Percentiles rank a stretch among this genome's conserved stretches.
Evolutionary conservation across 2,113 vertebrate species (phyloP).

Genomic region (Pachycephala philippinensis): DNA sequence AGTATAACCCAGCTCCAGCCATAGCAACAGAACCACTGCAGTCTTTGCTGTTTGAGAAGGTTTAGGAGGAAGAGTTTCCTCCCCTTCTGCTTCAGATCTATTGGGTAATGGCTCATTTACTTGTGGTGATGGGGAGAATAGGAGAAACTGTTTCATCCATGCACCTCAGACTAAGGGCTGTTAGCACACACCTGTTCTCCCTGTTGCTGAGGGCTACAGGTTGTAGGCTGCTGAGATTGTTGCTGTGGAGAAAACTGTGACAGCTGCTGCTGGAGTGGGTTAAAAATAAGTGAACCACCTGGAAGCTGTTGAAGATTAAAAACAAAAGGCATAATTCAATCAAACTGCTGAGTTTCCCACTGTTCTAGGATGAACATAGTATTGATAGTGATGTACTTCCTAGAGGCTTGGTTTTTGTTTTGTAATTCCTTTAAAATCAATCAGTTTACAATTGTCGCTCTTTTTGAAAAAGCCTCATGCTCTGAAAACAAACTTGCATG

Average conservation of each 20-base stretch:
- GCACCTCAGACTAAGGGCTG: not conserved
- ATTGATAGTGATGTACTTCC: not conserved
- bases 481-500: not conserved
- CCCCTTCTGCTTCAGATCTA: not conserved
- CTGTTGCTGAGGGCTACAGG: conserved; percentile 81
- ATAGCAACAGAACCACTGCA: not conserved
- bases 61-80: not conserved
- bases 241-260: conserved; percentile 82
- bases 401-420: not conserved
- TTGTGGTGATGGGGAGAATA: not conserved
- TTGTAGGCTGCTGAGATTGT: conserved; percentile 73
- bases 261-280: conserved; percentile 79
- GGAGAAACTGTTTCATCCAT: not conserved
- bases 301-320: conserved; percentile 77
- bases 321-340: not conserved
- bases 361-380: not conserved
- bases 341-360: not conserved
- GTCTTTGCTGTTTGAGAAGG: not conserved
- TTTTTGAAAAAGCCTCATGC: not conserved
- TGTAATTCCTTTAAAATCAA: not conserved
- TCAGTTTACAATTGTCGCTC: not conserved
- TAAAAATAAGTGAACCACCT: conserved; percentile 85
- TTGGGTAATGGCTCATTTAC: not conserved
- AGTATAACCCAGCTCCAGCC: not conserved
- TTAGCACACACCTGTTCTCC: conserved; percentile 76